Evolutionary conservation across 1,140 invertebrate species (phyloP).

Genomic region (Andrena cerasifolii): DNA sequence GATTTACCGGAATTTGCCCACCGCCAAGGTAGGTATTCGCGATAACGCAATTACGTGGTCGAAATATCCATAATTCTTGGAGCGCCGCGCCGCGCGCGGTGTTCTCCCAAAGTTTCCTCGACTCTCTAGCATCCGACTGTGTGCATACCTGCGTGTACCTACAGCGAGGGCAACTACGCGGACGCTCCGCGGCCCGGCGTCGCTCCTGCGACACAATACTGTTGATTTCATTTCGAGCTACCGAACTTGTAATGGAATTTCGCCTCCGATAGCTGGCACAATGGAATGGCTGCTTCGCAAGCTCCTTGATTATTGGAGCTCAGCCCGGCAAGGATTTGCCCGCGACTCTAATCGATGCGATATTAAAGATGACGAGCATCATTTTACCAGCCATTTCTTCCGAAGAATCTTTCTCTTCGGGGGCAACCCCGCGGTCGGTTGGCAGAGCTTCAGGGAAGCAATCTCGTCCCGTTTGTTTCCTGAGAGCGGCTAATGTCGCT

Average conservation of each 20-base stretch:
- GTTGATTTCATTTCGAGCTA: background rate
- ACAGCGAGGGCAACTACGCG: no score
- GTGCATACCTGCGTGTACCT: no score
- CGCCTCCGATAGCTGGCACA: background rate
- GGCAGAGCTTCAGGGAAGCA: no score
- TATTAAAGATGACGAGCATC: background rate
- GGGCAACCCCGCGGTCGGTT: no score
- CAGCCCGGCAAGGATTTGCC: background rate
- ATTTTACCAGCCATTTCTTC: background rate
- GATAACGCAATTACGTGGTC: background rate
- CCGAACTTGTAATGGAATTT: constrained; percentile 29
- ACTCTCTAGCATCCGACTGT: no score
- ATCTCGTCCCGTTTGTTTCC: background rate
- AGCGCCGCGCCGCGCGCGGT: no score
- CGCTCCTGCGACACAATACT: background rate
- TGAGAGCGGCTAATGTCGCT: background rate
- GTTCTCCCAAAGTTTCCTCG: no score
- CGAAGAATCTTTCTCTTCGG: background rate
- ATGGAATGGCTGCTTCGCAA: constrained; percentile 21
- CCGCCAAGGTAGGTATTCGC: background rate
- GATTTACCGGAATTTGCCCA: no score
- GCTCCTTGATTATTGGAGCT: background rate
- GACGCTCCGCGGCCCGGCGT: no score
- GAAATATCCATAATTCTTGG: background rate
- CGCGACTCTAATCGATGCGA: constrained; percentile 6